Conservation (phyloP, 1,140 invertebrate genomes). For the Pomphorhynchus laevis region DNA sequence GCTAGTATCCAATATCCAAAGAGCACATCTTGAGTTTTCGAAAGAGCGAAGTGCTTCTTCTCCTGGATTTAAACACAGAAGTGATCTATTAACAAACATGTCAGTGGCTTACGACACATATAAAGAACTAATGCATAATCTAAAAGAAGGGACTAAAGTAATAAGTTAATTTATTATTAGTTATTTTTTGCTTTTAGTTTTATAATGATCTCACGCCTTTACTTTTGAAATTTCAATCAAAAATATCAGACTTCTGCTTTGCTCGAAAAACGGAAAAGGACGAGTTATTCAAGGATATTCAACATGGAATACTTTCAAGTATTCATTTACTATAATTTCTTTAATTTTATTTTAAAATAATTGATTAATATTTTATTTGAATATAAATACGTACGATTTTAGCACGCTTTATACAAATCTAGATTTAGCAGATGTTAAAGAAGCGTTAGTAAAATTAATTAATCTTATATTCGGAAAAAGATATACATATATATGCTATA, state of each 20-base stretch:
- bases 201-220: constrained; percentile 85
- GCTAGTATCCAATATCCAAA: constrained; percentile 36
- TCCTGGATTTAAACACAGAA: constrained; percentile 29
- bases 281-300: constrained; percentile 34
- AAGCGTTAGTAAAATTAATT: too few species aligned
- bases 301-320: too few species aligned
- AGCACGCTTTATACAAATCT: too few species aligned
- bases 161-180: constrained; percentile 6
- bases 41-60: constrained; percentile 22
- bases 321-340: too few species aligned
- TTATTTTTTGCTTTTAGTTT: constrained; percentile 27
- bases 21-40: constrained; percentile 33
- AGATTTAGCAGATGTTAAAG: too few species aligned
- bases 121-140: constrained; percentile 48
- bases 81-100: constrained; percentile 42
- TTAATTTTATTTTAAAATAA: too few species aligned
- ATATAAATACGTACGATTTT: too few species aligned
- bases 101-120: constrained; percentile 57
- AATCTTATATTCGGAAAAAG: too few species aligned
- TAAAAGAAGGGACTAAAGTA: constrained; percentile 57
- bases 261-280: constrained; percentile 93
- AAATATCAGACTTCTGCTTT: constrained; percentile 86
- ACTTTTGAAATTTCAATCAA: constrained; percentile 69
- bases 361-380: too few species aligned
- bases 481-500: too few species aligned